phyloP scores from a whole-genome alignment of 2,888 invertebrate species.

The Bembecia ichneumoniformis region DNA sequence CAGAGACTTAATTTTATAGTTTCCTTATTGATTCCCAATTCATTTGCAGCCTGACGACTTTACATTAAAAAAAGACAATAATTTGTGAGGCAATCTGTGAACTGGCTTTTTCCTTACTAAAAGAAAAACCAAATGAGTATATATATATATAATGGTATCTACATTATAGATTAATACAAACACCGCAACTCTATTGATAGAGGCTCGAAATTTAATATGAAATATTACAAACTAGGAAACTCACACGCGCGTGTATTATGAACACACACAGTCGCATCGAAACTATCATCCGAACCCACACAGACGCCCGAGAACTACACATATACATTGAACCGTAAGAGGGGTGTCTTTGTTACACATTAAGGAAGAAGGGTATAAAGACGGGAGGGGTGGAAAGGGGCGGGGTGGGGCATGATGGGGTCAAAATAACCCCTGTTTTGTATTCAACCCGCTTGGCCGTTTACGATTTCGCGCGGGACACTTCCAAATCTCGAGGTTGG shows the following conservation, averaged over 20 bases:
- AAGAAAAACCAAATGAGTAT: too few species aligned
- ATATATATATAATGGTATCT: too few species aligned
- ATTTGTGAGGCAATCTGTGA: too few species aligned
- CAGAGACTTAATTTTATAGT: too few species aligned
- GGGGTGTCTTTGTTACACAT: slow-evolving; percentile 71
- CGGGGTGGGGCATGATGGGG: slow-evolving; percentile 20
- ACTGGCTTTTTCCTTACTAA: too few species aligned
- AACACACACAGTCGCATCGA: slow-evolving; percentile 37
- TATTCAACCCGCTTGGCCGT: slow-evolving; percentile 62
- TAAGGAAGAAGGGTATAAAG: slow-evolving; percentile 68
- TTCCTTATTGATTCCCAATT: too few species aligned
- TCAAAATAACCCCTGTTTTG: slow-evolving; percentile 46
- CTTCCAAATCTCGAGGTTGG: slow-evolving; percentile 54
- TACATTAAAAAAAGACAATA: too few species aligned
- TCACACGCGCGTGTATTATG: slow-evolving; percentile 24
- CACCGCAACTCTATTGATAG: slow-evolving; percentile 47
- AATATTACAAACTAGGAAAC: slow-evolving; percentile 51
- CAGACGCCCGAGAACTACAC: slow-evolving; percentile 28
- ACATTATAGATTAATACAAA: slow-evolving; percentile 11
- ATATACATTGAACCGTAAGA: slow-evolving; percentile 59
- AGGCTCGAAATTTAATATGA: slow-evolving; percentile 68
- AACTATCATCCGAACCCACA: slow-evolving; percentile 2
- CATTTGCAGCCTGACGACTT: too few species aligned
- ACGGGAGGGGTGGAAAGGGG: slow-evolving; percentile 27
- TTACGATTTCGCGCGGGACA: slow-evolving; percentile 67